Conservation (phyloP, 2,888 invertebrate genomes). For the Papilio elwesi region DNA sequence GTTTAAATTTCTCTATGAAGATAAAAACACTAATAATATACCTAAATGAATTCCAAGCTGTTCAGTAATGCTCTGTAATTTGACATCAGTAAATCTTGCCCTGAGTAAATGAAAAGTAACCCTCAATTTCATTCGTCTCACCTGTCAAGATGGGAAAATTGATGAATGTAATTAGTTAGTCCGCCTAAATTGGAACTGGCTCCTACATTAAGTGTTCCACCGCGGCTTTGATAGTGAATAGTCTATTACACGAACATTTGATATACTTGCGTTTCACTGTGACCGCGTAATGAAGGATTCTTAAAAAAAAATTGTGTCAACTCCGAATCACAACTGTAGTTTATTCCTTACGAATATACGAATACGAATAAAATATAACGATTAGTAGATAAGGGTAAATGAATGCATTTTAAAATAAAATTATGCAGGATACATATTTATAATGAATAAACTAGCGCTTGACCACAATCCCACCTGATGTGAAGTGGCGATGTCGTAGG, state of each 20-base stretch:
- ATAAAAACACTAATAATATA: neutral
- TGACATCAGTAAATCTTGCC: conserved; percentile 26
- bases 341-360: no score
- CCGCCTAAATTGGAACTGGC: conserved; percentile 25
- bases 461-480: no score
- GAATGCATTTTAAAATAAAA: no score
- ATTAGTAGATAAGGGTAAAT: no score
- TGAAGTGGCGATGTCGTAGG: no score
- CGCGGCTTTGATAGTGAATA: neutral
- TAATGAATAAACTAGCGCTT: no score
- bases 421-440: no score
- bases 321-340: no score
- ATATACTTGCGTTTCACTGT: neutral
- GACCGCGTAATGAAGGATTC: no score
- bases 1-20: neutral
- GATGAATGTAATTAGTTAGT: conserved; percentile 31
- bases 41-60: conserved; percentile 12
- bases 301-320: no score
- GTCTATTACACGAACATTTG: neutral
- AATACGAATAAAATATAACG: no score
- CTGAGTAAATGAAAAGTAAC: conserved; percentile 29
- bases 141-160: conserved; percentile 27
- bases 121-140: conserved; percentile 30
- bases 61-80: conserved; percentile 18
- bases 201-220: conserved; percentile 5